Percentiles rank a stretch among this genome's conserved stretches.
phyloP scores from a whole-genome alignment of 2,113 vertebrate species.

The Ancistrus triradiatus region DNA sequence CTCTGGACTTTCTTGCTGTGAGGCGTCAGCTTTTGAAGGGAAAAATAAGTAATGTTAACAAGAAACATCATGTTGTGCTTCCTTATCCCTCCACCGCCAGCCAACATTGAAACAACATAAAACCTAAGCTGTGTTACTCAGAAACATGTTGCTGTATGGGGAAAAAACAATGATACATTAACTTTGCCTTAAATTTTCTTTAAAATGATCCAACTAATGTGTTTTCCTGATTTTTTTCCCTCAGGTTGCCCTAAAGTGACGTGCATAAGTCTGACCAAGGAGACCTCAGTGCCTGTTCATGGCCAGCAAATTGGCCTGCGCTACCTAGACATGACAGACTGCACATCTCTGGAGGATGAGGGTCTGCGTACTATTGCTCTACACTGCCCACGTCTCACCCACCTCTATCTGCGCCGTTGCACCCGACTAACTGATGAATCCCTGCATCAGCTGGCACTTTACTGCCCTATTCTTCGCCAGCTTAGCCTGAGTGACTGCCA shows the following conservation, averaged over 20 bases:
- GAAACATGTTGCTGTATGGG: too few relatives aligned
- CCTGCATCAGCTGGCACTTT: slow-evolving; percentile 88
- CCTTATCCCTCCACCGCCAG: too few relatives aligned
- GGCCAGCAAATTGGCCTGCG: slow-evolving; percentile 96
- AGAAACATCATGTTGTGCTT: too few relatives aligned
- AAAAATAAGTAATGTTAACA: too few relatives aligned
- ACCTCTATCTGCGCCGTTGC: slow-evolving; percentile 95
- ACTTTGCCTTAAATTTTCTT: too few relatives aligned
- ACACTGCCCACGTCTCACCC: slow-evolving; percentile 94
- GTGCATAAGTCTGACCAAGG: slow-evolving; percentile 90
- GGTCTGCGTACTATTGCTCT: slow-evolving; percentile 92
- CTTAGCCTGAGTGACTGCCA: slow-evolving; percentile 96
- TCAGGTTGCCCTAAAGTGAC: slow-evolving; percentile 97
- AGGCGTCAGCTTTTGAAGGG: too few relatives aligned
- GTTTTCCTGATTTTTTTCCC: not conserved
- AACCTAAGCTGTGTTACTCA: too few relatives aligned
- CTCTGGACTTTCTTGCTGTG: too few relatives aligned
- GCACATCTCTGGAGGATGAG: slow-evolving; percentile 91
- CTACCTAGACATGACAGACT: slow-evolving; percentile 97
- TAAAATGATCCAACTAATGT: slow-evolving; percentile 2
- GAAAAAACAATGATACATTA: too few relatives aligned
- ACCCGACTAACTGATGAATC: slow-evolving; percentile 89
- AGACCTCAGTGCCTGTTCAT: slow-evolving; percentile 88
- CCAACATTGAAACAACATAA: too few relatives aligned
- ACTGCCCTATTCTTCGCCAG: slow-evolving; percentile 85